Conservation (phyloP, 2,113 vertebrate species). For the Heptranchias perlo region DNA sequence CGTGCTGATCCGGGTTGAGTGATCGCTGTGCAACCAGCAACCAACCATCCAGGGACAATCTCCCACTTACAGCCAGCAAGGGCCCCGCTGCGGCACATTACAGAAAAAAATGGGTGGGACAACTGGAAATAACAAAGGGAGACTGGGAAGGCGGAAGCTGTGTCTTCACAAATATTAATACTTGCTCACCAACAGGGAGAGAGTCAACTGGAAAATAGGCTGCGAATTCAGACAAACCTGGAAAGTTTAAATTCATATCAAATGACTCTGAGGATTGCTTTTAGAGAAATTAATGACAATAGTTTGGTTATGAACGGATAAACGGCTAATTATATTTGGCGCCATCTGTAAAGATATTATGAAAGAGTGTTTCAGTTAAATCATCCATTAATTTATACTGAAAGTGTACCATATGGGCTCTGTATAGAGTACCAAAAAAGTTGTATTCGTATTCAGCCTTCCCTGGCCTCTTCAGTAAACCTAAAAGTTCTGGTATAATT, state of each 20-base stretch:
- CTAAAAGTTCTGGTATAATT: background rate
- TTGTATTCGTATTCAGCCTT: background rate
- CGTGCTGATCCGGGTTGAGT: slow-evolving; percentile 7
- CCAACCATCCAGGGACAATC: slow-evolving; percentile 19
- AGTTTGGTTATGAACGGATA: background rate
- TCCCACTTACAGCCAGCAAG: slow-evolving; percentile 29
- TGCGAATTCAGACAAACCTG: background rate
- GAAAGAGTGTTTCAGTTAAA: background rate
- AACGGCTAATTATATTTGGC: background rate
- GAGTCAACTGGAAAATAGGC: background rate
- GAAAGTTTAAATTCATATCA: background rate
- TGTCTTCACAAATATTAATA: background rate
- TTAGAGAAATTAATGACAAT: background rate
- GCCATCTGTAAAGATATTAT: background rate
- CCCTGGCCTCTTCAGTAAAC: background rate
- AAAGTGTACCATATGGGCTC: background rate
- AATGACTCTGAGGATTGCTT: background rate
- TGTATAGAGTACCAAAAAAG: background rate
- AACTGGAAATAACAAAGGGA: slow-evolving; percentile 15
- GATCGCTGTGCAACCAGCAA: slow-evolving; percentile 28
- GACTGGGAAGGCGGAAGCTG: slow-evolving; percentile 32
- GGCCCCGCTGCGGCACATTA: slow-evolving; percentile 6
- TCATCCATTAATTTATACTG: background rate
- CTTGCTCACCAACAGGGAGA: background rate
- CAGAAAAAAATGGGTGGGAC: slow-evolving; percentile 3